Conservation (phyloP, 2,797 vertebrate genomes). For the Margarornis squamiger region DNA sequence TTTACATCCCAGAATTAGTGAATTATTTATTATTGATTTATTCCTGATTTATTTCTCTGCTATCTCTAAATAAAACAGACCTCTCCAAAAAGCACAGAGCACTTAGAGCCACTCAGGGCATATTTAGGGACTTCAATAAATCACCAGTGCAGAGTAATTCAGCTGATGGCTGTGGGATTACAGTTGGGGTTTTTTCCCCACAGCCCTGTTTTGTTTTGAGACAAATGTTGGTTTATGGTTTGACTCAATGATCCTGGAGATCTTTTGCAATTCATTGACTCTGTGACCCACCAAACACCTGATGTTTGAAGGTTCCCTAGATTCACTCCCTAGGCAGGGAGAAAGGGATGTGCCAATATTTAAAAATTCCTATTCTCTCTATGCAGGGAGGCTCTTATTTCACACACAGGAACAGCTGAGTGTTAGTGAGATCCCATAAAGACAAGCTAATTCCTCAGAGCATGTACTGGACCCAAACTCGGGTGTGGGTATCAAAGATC, state of each 20-base stretch:
- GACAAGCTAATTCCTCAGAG: background rate
- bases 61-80: background rate
- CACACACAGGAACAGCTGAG: background rate
- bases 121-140: background rate
- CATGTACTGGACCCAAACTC: no score
- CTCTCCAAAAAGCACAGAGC: background rate
- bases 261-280: background rate
- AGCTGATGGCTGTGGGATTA: background rate
- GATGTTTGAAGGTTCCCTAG: background rate
- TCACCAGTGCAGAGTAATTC: background rate
- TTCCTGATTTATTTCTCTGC: background rate
- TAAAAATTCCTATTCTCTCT: background rate
- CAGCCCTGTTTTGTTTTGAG: background rate
- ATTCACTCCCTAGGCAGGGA: background rate
- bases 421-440: background rate
- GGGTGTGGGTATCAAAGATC: no score
- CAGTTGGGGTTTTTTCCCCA: accelerated
- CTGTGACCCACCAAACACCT: background rate
- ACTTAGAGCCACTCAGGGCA: background rate
- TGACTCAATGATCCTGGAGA: background rate
- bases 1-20: background rate
- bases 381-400: background rate
- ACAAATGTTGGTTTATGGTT: background rate
- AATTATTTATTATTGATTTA: background rate
- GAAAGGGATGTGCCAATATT: background rate